Evolutionary conservation across 2,113 vertebrate genomes (phyloP), one percentile per base, ranked within the genome.

Genomic region (Macaca nemestrina): DNA sequence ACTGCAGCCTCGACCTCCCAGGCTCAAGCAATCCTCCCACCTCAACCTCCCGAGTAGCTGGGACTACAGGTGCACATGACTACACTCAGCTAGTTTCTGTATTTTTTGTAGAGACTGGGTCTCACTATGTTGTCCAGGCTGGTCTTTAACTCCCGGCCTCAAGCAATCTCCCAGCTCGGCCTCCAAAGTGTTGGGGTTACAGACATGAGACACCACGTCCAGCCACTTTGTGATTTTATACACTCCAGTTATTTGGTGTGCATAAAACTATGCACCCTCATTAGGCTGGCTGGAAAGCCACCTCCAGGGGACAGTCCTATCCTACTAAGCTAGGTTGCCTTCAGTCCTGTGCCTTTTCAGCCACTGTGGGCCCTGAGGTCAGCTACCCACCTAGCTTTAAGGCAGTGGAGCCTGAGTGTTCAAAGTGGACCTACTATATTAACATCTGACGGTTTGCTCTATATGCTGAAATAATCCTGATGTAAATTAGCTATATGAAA

Each of bases 401-500:
- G 68, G 43, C 30, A 57, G 22, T 5, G 12, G 30, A 95, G 67
- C 38, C 57, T 64, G 2, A 79, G 59, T 38, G 8, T 38, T 72
- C 45, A 10, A 70, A 61, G 88, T 9, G 95, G 59, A 86, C 0
- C 6, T 4, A 2, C 50, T 13, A 8, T 52, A 35, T 3, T 61
- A 30, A 92, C 67, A 76, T 8, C n/a, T 3, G 2, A 88, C 40
- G 8, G 43, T n/a, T 73, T 81, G 89, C 16, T 85, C 79, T 48
- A 25, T 2, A 10, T 17, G 72, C 91, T 88, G 55, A 82, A 97
- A 93, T 32, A 82, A 78, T n/a, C 25, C 67, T 67, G n/a, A 93
- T 82, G 96, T 93, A 97, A 90, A 85, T 94, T 6, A 92, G 83
- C 35, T 20, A 79, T 52, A 87, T 27, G 68, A 89, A 96, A 95